These are phyloP conservation scores for Macrotus californicus DNA, from an alignment of 2,113 vertebrate species.

Conservation along the genomic window DNA sequence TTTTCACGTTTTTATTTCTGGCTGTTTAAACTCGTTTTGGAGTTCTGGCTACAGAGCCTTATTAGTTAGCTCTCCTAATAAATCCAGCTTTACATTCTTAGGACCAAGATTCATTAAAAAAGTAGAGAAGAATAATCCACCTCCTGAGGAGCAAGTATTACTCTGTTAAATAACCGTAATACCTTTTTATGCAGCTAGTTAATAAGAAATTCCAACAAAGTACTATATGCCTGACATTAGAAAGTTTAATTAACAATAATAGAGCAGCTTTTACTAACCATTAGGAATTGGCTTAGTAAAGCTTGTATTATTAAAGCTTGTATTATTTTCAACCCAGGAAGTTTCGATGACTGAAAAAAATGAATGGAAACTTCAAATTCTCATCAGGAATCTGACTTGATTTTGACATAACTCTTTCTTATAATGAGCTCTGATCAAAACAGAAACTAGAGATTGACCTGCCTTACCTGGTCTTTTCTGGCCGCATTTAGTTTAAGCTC, in stretches of 20 bases:
- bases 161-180: not conserved
- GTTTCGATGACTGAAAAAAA: conserved; percentile 4
- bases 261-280: not conserved
- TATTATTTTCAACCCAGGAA: conserved; percentile 6
- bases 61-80: conserved; percentile 11
- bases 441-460: not conserved
- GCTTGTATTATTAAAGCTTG: not conserved
- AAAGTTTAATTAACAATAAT: not conserved
- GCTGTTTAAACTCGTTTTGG: conserved; percentile 12
- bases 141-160: conserved; percentile 14
- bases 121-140: not conserved
- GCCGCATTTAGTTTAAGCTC: conserved; percentile 83
- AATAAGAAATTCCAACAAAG: conserved; percentile 33
- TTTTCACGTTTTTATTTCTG: not conserved
- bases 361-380: conserved; percentile 4
- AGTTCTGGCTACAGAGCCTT: not conserved
- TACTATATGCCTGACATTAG: conserved; percentile 3
- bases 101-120: conserved; percentile 19
- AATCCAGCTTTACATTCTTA: conserved; percentile 27
- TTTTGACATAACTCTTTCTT: not conserved
- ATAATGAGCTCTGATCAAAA: not conserved
- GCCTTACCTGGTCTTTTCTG: conserved; percentile 85
- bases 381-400: not conserved
- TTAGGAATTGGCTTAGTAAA: conserved; percentile 7
- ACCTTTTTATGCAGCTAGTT: conserved; percentile 23